These are phyloP conservation scores for Drepana arcuata DNA, from an alignment of 1,140 invertebrate species.

Conservation along the genomic window DNA sequence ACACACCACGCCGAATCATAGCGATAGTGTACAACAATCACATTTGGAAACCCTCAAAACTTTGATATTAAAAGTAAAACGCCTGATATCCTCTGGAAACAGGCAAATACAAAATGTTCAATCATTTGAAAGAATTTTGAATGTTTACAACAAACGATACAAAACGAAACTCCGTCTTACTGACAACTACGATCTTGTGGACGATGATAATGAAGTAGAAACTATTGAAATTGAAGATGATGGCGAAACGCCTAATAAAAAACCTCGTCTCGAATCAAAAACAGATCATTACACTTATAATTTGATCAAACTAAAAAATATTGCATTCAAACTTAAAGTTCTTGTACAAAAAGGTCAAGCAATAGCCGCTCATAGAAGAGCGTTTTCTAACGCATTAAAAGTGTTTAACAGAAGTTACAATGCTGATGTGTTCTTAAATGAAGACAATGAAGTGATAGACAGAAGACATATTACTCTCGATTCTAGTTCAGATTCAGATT, in stretches of 20 bases:
- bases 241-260: slow-evolving; percentile 28
- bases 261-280: no score
- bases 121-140: slow-evolving; percentile 28
- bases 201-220: slow-evolving; percentile 32
- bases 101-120: slow-evolving; percentile 16
- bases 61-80: slow-evolving; percentile 28
- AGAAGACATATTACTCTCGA: slow-evolving; percentile 32
- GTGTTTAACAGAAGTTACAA: slow-evolving; percentile 46
- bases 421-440: slow-evolving; percentile 40
- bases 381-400: slow-evolving; percentile 41
- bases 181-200: slow-evolving; percentile 28
- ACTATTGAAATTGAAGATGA: slow-evolving; percentile 50
- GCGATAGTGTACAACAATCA: slow-evolving; percentile 14
- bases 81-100: slow-evolving; percentile 16
- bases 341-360: slow-evolving; percentile 28
- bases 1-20: no score
- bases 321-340: slow-evolving; percentile 28
- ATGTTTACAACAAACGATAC: slow-evolving; percentile 39
- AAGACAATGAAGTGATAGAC: slow-evolving; percentile 33
- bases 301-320: slow-evolving; percentile 24
- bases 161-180: slow-evolving; percentile 31
- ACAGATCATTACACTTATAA: slow-evolving; percentile 22
- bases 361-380: slow-evolving; percentile 33
- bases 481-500: slow-evolving; percentile 40
- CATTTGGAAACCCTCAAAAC: slow-evolving; percentile 35